Evolutionary conservation across 2,888 invertebrate genomes (phyloP), one percentile per base, ranked within the genome.

Genomic region (Neoitamus cyanurus): DNA sequence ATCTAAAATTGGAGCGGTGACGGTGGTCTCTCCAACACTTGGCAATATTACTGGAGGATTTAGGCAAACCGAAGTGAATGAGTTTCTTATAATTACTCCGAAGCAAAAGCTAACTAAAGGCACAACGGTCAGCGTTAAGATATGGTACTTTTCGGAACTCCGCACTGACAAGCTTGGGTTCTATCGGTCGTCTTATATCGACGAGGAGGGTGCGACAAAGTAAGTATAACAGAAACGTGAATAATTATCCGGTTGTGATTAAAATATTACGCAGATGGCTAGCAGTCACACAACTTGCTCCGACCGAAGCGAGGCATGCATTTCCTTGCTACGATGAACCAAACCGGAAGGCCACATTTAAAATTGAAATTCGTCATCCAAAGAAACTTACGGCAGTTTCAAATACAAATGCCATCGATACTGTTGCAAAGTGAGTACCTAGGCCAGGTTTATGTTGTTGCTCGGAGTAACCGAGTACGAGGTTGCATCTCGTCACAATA

Each of bases 241-340:
- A 48, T 13, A 48, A 15, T 3, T 48, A 48, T 4, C n/a, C n/a
- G n/a, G n/a, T 13, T 25, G 20, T 2, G 9, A 30, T 1, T 77
- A 77, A 77, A 46, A 28, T 15, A 77, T 77, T 42, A n/a, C 31
- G 31, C 31, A 88, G 87, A 13, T 85, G 87, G 42, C 88, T 94
- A 2, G 93, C 93, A 3, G 92, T 93, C 0, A 94, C 94, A 0
- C 94, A 94, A 85, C 93, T 95, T 75, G 93, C 94, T 88, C 93
- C 94, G 0, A 93, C 93, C 0, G 92, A 92, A 80, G 94, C 94
- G 0, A 92, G 94, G 1, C 91, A 92, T 30, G 94, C 94, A 0
- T 95, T 95, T 89, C 95, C 95, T 0, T 95, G 95, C 88, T 95
- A 94, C 88, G 96, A 96, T 87, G 95, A 95, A 88, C 95, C 95